Conservation (phyloP, 2,113 vertebrate species). For the Heloderma charlesbogerti region DNA sequence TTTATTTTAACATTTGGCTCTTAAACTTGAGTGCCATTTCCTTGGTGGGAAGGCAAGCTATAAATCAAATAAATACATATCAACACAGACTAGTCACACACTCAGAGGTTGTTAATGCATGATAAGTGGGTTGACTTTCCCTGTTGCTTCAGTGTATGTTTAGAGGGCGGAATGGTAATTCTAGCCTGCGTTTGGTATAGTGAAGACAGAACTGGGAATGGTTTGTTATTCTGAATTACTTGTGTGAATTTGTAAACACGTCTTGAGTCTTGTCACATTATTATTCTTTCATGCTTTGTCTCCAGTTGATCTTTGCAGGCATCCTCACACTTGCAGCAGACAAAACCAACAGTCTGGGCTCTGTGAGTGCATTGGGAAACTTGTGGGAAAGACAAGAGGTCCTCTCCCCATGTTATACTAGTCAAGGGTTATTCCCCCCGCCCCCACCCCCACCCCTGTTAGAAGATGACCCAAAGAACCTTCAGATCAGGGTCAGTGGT, state of each 20-base stretch:
- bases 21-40: no score
- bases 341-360: not conserved
- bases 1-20: no score
- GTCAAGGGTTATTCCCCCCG: not conserved
- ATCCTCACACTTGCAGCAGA: slow-evolving; percentile 16
- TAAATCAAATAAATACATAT: no score
- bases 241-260: not conserved
- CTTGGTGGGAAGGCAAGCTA: no score
- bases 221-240: not conserved
- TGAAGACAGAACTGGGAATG: not conserved
- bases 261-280: not conserved
- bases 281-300: not conserved
- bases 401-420: no score
- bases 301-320: slow-evolving; percentile 9
- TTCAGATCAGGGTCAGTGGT: not conserved
- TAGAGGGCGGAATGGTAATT: not conserved
- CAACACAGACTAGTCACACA: not conserved
- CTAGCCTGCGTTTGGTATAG: not conserved
- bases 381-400: not conserved
- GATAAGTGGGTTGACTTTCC: not conserved
- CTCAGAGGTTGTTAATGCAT: not conserved
- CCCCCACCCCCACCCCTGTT: not conserved
- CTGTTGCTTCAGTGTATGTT: not conserved
- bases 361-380: not conserved
- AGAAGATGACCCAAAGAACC: not conserved